These are phyloP conservation scores for Microcebus tavaratra DNA, from an alignment of 2,113 vertebrate species.

Conservation along the genomic window DNA sequence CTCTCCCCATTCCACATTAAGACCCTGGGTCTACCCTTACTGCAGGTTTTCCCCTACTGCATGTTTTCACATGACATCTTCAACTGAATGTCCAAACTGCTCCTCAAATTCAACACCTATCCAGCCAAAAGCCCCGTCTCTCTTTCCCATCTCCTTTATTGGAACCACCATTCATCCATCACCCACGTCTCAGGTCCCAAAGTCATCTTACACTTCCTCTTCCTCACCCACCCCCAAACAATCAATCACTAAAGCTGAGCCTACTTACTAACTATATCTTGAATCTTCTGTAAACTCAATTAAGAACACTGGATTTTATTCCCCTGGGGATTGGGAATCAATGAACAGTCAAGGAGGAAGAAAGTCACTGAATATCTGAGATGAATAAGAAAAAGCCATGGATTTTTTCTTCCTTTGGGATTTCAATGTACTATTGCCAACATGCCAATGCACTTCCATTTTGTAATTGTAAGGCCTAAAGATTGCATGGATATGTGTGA, in stretches of 20 bases:
- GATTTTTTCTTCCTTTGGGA: slow-evolving; percentile 96
- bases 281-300: not conserved
- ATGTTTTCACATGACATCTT: not conserved
- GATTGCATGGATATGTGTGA: not conserved
- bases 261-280: not conserved
- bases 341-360: not conserved
- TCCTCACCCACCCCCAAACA: not conserved
- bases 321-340: not conserved
- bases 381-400: slow-evolving; percentile 94
- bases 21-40: not conserved
- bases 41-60: not conserved
- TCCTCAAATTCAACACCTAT: not conserved
- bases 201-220: not conserved
- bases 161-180: not conserved
- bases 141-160: not conserved
- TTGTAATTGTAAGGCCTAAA: not conserved
- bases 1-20: not conserved
- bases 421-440: slow-evolving; percentile 89
- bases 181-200: not conserved
- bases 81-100: not conserved
- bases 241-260: not conserved
- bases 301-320: not conserved
- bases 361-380: slow-evolving; percentile 66
- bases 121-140: not conserved
- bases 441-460: not conserved